Evolutionary conservation across 2,888 invertebrate species (phyloP).

Genomic region (Anaspis maculata): DNA sequence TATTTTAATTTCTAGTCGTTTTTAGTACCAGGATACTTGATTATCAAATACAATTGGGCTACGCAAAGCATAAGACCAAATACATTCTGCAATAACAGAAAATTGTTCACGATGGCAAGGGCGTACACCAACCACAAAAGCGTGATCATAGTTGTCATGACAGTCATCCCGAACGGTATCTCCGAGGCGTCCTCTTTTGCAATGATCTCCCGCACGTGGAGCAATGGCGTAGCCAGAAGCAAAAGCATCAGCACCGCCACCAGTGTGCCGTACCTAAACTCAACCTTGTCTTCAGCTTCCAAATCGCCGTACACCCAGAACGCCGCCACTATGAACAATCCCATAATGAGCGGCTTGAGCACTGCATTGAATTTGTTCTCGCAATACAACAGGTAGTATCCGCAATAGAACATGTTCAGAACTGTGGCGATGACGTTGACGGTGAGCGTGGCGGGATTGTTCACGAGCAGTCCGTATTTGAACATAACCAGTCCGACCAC

Average conservation of each 20-base stretch:
- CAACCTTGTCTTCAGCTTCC: slow-evolving; percentile 57
- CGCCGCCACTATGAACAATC: slow-evolving; percentile 48
- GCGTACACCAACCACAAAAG: slow-evolving; percentile 77
- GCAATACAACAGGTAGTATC: slow-evolving; percentile 59
- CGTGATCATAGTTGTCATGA: slow-evolving; percentile 72
- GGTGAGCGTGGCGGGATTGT: slow-evolving; percentile 67
- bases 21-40: slow-evolving; percentile 56
- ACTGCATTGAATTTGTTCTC: slow-evolving; percentile 45
- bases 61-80: slow-evolving; percentile 54
- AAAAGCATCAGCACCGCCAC: slow-evolving; percentile 59
- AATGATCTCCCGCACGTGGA: slow-evolving; percentile 67
- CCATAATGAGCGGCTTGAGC: slow-evolving; percentile 50
- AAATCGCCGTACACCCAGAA: slow-evolving; percentile 56
- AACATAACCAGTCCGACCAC: slow-evolving; percentile 71
- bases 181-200: slow-evolving; percentile 73
- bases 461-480: slow-evolving; percentile 64
- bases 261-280: slow-evolving; percentile 62
- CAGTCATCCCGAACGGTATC: slow-evolving; percentile 81
- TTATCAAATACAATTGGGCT: slow-evolving; percentile 60
- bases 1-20: no score
- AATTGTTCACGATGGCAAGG: slow-evolving; percentile 62
- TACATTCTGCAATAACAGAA: slow-evolving; percentile 70
- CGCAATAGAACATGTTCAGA: slow-evolving; percentile 58
- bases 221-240: slow-evolving; percentile 62
- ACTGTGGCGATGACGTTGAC: slow-evolving; percentile 69